These are phyloP conservation scores for Epicauta chinensis DNA, from an alignment of 1,140 invertebrate species.

Conservation along the genomic window DNA sequence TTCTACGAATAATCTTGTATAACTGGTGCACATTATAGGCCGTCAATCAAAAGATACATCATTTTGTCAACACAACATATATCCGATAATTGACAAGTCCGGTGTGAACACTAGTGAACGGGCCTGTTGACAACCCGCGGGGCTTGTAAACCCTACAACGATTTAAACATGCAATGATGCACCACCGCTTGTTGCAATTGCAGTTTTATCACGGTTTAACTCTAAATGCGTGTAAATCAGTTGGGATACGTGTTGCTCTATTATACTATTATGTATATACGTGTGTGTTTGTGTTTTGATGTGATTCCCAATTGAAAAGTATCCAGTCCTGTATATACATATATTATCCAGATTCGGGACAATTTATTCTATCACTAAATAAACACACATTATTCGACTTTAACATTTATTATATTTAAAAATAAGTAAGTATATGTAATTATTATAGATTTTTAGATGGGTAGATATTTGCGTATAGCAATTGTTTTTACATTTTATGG, in stretches of 20 bases:
- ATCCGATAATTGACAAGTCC: constrained; percentile 13
- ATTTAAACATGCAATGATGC: constrained; percentile 17
- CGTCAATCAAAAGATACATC: constrained; percentile 12
- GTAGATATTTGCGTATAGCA: constrained; percentile 12
- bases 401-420: too few relatives aligned
- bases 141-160: constrained; percentile 10
- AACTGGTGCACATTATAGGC: background rate
- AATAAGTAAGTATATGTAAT: too few relatives aligned
- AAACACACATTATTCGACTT: too few relatives aligned
- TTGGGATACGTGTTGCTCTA: constrained; percentile 13
- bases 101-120: constrained; percentile 3
- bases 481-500: constrained; percentile 29
- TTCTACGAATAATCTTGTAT: too few relatives aligned
- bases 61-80: constrained; percentile 13
- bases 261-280: background rate
- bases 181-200: constrained; percentile 16
- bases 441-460: too few relatives aligned
- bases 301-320: too few relatives aligned
- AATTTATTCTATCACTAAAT: too few relatives aligned
- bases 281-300: too few relatives aligned
- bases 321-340: too few relatives aligned
- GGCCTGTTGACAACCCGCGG: constrained; percentile 11
- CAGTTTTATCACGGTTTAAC: constrained; percentile 16
- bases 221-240: constrained; percentile 14
- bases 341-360: too few relatives aligned